Evolutionary conservation across 1,140 invertebrate genomes (phyloP), one percentile per base, ranked within the genome.

Genomic region (Scaptomyza hsui): DNA sequence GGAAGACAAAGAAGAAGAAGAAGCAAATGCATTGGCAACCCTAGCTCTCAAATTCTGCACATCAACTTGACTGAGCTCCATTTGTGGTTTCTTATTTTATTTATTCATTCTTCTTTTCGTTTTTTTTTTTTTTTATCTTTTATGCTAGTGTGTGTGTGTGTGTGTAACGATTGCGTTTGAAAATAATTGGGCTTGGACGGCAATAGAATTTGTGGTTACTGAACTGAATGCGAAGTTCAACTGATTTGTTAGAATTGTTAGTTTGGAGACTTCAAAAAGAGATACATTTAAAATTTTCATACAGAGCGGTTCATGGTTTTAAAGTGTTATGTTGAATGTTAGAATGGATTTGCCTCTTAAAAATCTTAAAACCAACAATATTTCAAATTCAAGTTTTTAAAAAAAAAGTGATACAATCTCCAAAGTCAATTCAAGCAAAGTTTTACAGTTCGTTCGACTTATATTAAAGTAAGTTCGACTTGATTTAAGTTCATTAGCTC

Each of bases 1-100:
- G n/a, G 52, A 32, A 1, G 19, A 21, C 1, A 21, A 21, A 21
- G 4, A 2, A 4, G 19, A 4, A 21, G 4, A 21, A 21, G 4
- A 1, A 21, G 1, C 32, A 53, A 53, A 53, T 41, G 52, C 53
- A 42, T 44, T 44, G 53, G 13, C 21, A 57, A 55, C 35, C 32
- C 32, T 37, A 29, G 26, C 26, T 12, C 32, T 35, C 32, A 4
- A 35, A 10, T 26, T 21, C 26, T 56, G 52, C 49, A 24, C 24
- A 48, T 60, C 35, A 32, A 49, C 45, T 49, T 61, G 57, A 61
- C 45, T 47, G 56, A 45, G 42, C 24, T 59, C 24, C 12, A 19
- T 47, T 47, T 19, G 32, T 55, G 7, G 5, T 37, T 18, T 37
- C 12, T 37, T 37, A 6, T 41, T 55, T 41, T 2, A 3, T 13